phyloP scores from a whole-genome alignment of 1,140 invertebrate genomes.

The Hylaeus anthracinus region DNA sequence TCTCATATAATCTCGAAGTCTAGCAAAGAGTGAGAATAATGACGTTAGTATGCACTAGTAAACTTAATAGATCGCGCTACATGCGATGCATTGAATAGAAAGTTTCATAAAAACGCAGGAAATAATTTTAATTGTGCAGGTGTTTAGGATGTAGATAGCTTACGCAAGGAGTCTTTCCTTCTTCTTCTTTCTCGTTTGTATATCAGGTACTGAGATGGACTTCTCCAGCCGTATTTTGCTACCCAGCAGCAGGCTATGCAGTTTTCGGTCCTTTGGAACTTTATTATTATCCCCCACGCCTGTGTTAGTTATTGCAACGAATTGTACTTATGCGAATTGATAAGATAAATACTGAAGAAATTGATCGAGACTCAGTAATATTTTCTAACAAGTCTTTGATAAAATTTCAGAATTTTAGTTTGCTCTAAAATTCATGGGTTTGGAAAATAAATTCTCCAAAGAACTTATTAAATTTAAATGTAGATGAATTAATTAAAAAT shows the following conservation, averaged over 20 bases:
- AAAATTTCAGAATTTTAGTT: background rate
- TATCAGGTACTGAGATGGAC: conserved; percentile 91
- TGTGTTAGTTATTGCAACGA: background rate
- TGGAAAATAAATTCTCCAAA: too few relatives aligned
- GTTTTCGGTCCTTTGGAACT: conserved; percentile 59
- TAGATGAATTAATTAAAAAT: too few relatives aligned
- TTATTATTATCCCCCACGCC: conserved; percentile 43
- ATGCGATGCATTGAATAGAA: too few relatives aligned
- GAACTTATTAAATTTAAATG: background rate
- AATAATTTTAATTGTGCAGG: too few relatives aligned
- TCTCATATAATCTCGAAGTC: conserved; percentile 86
- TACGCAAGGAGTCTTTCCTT: conserved; percentile 86
- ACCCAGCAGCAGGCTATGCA: conserved; percentile 65
- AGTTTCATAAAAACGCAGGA: background rate
- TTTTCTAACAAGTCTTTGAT: too few relatives aligned
- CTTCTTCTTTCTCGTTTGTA: conserved; percentile 87
- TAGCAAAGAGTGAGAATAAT: conserved; percentile 64
- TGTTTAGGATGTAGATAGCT: conserved; percentile 71
- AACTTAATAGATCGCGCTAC: background rate
- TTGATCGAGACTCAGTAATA: too few relatives aligned
- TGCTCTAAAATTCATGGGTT: too few relatives aligned
- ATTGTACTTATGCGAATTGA: background rate
- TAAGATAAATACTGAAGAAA: too few relatives aligned
- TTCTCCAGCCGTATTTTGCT: conserved; percentile 87
- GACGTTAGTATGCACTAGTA: background rate